Evolutionary conservation across 2,113 vertebrate species (phyloP).

Genomic region (Rhinoptilus africanus): DNA sequence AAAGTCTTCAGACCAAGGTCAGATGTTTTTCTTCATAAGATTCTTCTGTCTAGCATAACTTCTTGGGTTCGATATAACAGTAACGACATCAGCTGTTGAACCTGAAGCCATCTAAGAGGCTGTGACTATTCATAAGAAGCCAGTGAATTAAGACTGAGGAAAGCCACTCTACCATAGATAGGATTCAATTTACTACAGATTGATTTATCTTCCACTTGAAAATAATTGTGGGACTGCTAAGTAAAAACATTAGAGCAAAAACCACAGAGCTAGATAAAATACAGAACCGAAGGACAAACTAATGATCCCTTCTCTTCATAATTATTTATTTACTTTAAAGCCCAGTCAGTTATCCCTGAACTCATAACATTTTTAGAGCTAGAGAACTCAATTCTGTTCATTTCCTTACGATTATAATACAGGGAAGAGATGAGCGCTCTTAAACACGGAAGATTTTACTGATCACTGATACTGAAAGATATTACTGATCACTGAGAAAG

Average conservation of each 20-base stretch:
- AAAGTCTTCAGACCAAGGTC: neutral
- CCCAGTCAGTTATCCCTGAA: neutral
- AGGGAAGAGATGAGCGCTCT: neutral
- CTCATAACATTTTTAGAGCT: neutral
- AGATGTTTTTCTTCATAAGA: neutral
- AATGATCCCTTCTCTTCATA: neutral
- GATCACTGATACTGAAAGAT: neutral
- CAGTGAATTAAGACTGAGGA: neutral
- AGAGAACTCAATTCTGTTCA: neutral
- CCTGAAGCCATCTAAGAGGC: neutral
- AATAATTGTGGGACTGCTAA: neutral
- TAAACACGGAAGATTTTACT: neutral
- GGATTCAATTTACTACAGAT: constrained; percentile 2
- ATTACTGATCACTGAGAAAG: neutral
- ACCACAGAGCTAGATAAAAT: neutral
- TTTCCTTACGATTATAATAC: neutral
- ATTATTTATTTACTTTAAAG: neutral
- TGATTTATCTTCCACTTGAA: neutral
- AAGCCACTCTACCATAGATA: neutral
- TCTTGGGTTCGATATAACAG: neutral
- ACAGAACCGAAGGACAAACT: neutral
- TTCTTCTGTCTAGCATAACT: neutral
- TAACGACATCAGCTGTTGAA: neutral
- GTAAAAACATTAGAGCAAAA: neutral
- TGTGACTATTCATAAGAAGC: neutral